Base-by-base conservation (phyloP, 2,888 invertebrate genomes). In the Galerucella pusilla region DNA sequence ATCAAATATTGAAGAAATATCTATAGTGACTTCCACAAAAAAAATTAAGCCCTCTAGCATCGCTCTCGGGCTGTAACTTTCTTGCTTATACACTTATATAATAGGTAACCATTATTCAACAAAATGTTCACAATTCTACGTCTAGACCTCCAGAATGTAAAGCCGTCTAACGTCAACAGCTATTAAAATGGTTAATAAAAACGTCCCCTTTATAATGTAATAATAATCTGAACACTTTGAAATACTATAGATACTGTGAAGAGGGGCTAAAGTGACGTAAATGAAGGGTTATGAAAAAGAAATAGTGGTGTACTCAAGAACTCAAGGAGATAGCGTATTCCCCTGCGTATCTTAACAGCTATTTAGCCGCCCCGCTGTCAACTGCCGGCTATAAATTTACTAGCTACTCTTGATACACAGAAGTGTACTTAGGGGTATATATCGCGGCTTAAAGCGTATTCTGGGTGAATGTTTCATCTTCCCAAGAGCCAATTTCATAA, bases 311-410 rank as follows among this genome's bases (percentile, higher is more conserved):
- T 61, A 61, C 28, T 61, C 25, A 61, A 61, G 61, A 61, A 77
- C 68, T 73, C 77, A 52, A 71, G 57, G 72, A 69, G 71, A 76
- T 69, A 69, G 76, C 75, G 64, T 67, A 73, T 70, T 77, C 77
- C 72, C 77, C 79, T 72, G 83, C 81, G 80, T 81, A 81, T 81
- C 81, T 83, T 83, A 83, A 84, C 84, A 84, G 83, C 82, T 83
- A 84, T 82, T 84, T 84, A 83, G 81, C 81, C 82, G 80, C 80
- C 81, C 83, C 78, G 80, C 81, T 80, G 82, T 82, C 83, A 81
- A 81, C 80, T 79, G 80, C 78, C 78, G 79, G 79, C 82, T 80
- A 80, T 82, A 83, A 84, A 84, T 84, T 82, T 81, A 80, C 80
- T 80, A 82, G 81, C 80, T 81, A 82, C 71, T 75, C 68, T 59